phyloP scores from a whole-genome alignment of 2,888 invertebrate species.

The Biston stratarius region DNA sequence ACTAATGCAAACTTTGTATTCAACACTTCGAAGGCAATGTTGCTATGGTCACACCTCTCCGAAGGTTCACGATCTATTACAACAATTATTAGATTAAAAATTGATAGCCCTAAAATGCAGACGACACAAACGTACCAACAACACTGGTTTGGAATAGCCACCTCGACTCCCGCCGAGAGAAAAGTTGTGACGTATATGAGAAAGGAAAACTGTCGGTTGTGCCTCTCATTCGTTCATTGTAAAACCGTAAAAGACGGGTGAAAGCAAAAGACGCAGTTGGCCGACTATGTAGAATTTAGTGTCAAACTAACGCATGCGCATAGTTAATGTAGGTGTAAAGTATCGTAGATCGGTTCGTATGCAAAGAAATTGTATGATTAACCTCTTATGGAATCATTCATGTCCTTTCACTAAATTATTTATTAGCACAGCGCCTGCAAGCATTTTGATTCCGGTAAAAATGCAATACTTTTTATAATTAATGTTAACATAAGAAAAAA shows the following conservation, averaged over 20 bases:
- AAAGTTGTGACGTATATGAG: constrained; percentile 80
- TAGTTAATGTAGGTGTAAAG: constrained; percentile 44
- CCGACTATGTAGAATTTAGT: constrained; percentile 80
- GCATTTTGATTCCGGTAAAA: background rate
- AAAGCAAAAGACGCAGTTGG: constrained; percentile 72
- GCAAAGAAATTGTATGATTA: constrained; percentile 49
- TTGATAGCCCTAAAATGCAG: constrained; percentile 71
- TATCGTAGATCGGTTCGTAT: constrained; percentile 43
- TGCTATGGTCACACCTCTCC: constrained; percentile 57
- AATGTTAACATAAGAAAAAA: too few species aligned
- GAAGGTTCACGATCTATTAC: constrained; percentile 63
- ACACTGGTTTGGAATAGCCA: constrained; percentile 74
- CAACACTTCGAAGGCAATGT: constrained; percentile 46
- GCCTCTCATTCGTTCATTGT: constrained; percentile 66
- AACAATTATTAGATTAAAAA: constrained; percentile 56
- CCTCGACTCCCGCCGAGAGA: constrained; percentile 71
- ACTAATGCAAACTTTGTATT: constrained; percentile 49
- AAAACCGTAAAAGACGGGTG: constrained; percentile 64
- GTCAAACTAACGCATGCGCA: constrained; percentile 65
- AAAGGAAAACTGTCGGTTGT: constrained; percentile 75
- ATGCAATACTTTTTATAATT: too few species aligned
- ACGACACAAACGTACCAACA: constrained; percentile 72
- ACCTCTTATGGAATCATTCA: constrained; percentile 23
- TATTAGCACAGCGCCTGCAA: constrained; percentile 1
- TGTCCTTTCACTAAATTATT: constrained; percentile 23